Evolutionary conservation across 1,140 invertebrate genomes (phyloP).

Genomic region (Homarus americanus): DNA sequence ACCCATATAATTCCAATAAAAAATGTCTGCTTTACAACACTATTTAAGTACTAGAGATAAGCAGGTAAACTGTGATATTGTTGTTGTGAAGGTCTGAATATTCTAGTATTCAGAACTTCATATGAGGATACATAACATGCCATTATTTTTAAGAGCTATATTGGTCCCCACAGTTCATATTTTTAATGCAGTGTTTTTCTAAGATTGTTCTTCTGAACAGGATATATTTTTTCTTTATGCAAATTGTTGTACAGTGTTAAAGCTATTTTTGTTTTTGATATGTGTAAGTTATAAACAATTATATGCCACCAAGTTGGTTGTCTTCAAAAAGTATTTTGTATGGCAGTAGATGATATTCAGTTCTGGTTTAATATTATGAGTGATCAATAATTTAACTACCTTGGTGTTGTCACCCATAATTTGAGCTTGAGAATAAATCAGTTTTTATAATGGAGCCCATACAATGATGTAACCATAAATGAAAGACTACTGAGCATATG

Average conservation of each 20-base stretch:
- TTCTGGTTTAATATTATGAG: background rate
- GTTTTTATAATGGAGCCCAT: background rate
- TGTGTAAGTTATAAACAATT: background rate
- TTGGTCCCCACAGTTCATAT: background rate
- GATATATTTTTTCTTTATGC: background rate
- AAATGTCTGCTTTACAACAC: background rate
- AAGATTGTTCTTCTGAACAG: background rate
- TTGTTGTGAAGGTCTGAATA: background rate
- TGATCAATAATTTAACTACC: background rate
- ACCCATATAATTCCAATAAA: no score
- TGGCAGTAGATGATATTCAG: background rate
- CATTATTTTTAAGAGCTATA: background rate
- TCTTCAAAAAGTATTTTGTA: background rate
- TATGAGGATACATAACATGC: background rate
- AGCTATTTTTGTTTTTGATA: background rate
- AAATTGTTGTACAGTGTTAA: slow-evolving; percentile 8
- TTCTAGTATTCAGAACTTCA: background rate
- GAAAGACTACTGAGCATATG: background rate
- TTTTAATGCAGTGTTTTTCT: background rate
- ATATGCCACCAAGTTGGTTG: background rate
- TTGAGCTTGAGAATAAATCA: background rate
- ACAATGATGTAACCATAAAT: background rate
- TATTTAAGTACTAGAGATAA: background rate
- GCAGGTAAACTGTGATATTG: background rate
- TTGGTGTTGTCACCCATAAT: background rate